Evolutionary conservation across 1,140 invertebrate genomes (phyloP).

Genomic region (Drosophila nasuta): DNA sequence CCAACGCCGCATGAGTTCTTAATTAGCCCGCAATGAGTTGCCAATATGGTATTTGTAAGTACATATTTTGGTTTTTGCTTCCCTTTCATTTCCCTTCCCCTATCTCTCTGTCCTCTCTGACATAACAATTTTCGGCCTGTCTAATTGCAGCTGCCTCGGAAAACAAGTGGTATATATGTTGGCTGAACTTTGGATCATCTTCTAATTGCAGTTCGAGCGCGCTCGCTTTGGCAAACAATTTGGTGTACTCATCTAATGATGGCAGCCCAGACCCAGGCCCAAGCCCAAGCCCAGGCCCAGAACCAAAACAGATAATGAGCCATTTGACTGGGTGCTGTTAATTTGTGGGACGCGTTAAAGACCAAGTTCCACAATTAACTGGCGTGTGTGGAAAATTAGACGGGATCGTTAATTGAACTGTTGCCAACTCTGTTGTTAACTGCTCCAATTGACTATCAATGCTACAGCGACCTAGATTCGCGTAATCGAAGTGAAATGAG

Average conservation of each 20-base stretch:
- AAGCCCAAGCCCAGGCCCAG: background rate
- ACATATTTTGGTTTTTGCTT: slow-evolving; percentile 46
- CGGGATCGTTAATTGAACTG: slow-evolving; percentile 62
- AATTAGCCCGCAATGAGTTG: slow-evolving; percentile 78
- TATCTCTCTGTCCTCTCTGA: slow-evolving; percentile 15
- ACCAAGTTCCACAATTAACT: slow-evolving; percentile 64
- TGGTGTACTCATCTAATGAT: slow-evolving; percentile 64
- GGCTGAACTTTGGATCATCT: slow-evolving; percentile 20
- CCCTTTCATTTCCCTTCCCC: too few relatives aligned
- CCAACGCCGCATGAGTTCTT: slow-evolving; percentile 61
- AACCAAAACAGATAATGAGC: slow-evolving; percentile 67
- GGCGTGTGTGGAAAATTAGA: slow-evolving; percentile 69
- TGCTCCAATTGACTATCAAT: slow-evolving; percentile 67
- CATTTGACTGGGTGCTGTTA: slow-evolving; percentile 61
- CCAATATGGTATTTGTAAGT: slow-evolving; percentile 56
- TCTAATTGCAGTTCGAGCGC: slow-evolving; percentile 73
- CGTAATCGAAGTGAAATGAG: background rate
- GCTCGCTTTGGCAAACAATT: slow-evolving; percentile 45
- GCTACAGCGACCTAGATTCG: slow-evolving; percentile 58
- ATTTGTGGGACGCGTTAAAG: slow-evolving; percentile 50
- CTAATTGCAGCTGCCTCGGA: slow-evolving; percentile 50
- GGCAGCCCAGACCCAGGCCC: background rate
- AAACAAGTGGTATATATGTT: slow-evolving; percentile 18
- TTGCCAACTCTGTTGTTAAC: slow-evolving; percentile 50
- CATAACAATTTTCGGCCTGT: slow-evolving; percentile 65